These are phyloP conservation scores for Aphrocallistes beatrix DNA, from an alignment of 37 sponge, comb jelly and placozoan genomes.

Conservation along the genomic window DNA sequence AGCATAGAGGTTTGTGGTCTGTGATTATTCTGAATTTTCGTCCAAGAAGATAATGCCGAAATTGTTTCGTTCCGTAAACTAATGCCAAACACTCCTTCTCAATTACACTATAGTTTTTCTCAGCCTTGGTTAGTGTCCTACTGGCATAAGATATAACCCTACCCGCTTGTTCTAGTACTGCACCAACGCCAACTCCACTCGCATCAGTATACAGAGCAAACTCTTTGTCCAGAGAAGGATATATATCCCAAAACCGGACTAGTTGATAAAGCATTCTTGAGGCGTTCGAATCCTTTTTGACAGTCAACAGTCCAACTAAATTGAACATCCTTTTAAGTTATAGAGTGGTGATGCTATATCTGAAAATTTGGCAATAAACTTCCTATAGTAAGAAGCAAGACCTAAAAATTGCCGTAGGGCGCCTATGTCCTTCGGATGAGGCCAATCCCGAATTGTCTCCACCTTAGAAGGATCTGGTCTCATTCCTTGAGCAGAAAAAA, in stretches of 20 bases:
- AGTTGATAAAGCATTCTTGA: neutral
- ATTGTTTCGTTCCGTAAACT: slow-evolving; percentile 20
- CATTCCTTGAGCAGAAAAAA: slow-evolving; percentile 26
- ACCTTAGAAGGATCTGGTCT: slow-evolving; percentile 22
- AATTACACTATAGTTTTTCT: slow-evolving; percentile 24
- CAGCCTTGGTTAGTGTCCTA: neutral
- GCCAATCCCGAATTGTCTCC: neutral
- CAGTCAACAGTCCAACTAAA: slow-evolving; percentile 17
- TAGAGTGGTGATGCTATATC: slow-evolving; percentile 20
- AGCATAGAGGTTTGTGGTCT: slow-evolving; percentile 16
- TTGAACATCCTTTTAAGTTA: slow-evolving; percentile 10
- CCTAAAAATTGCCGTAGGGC: slow-evolving; percentile 10
- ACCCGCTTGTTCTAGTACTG: slow-evolving; percentile 24
- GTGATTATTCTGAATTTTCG: slow-evolving; percentile 7
- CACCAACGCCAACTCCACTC: slow-evolving; percentile 20
- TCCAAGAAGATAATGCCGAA: slow-evolving; percentile 25
- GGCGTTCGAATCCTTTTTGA: slow-evolving; percentile 1
- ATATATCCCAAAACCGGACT: slow-evolving; percentile 23
- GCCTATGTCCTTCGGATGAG: slow-evolving; percentile 16
- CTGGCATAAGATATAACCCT: slow-evolving; percentile 23
- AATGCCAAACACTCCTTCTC: slow-evolving; percentile 24
- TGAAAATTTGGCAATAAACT: slow-evolving; percentile 12
- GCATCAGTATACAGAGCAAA: slow-evolving; percentile 35
- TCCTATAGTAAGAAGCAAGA: slow-evolving; percentile 23
- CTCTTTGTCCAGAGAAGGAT: slow-evolving; percentile 13